phyloP scores from a whole-genome alignment of 2,888 invertebrate species.

The Steromphala cineraria region DNA sequence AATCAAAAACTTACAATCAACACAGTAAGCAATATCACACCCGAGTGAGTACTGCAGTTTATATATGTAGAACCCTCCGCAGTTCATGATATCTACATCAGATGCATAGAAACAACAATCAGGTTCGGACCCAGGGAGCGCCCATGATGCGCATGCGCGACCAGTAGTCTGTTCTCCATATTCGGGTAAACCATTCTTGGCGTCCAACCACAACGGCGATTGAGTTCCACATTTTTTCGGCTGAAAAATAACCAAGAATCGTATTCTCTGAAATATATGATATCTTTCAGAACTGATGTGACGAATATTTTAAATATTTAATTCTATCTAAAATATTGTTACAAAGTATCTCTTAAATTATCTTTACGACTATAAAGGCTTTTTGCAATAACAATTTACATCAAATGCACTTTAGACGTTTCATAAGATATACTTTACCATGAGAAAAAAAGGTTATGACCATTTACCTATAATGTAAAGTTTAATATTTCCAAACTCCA shows the following conservation, averaged over 20 bases:
- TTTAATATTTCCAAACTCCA: no score
- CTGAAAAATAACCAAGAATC: slow-evolving; percentile 19
- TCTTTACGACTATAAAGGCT: no score
- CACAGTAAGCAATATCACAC: slow-evolving; percentile 61
- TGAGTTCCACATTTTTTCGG: slow-evolving; percentile 46
- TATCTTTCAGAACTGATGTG: no score
- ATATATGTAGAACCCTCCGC: slow-evolving; percentile 56
- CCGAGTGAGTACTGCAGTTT: slow-evolving; percentile 52
- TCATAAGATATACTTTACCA: no score
- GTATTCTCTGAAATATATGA: no score
- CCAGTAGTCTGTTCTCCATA: slow-evolving; percentile 33
- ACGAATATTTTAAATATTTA: no score
- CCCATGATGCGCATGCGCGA: slow-evolving; percentile 47
- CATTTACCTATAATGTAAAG: no score
- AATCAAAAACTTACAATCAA: slow-evolving; percentile 38
- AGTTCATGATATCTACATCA: slow-evolving; percentile 46
- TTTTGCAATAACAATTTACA: no score
- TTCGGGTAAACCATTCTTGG: slow-evolving; percentile 33
- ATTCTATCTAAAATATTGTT: no score
- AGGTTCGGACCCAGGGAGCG: slow-evolving; percentile 18
- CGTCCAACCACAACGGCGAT: slow-evolving; percentile 47
- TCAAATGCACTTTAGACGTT: no score
- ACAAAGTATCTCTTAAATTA: no score
- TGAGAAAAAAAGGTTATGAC: no score
- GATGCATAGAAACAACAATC: slow-evolving; percentile 47